Evolutionary conservation across 2,888 invertebrate genomes (phyloP), one percentile per base, ranked within the genome.

Genomic region (Micoletzkya japonica): DNA sequence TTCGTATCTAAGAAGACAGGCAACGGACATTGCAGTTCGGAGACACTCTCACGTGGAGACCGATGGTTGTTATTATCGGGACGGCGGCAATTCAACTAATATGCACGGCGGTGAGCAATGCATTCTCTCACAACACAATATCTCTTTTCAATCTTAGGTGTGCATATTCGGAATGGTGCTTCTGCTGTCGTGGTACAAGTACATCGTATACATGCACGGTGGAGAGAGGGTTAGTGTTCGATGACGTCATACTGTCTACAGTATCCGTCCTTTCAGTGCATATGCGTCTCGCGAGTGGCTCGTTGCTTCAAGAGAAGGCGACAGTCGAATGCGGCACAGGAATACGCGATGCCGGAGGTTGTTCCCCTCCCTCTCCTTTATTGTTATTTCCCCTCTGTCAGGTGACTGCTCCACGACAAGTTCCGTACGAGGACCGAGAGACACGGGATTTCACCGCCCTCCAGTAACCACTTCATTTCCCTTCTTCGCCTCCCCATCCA

Each of bases 171-270:
- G 78, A 26, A 44, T 84, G 39, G 61, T 64, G 14, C 74, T 83
- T 20, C 71, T 77, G 24, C 73, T 76, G 56, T 77, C 75, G 2
- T 83, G 81, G 82, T 77, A 78, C 64, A 76, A 75, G 28, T 83
- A 84, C 73, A 81, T 83, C 66, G 76, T 76, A 58, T 81, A 82
- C 71, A 82, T 82, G 78, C 77, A 78, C 66, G 76, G 74, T 26
- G 70, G 73, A 4, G 74, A 79, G 44, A 70, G 68, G 54, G 70
- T 71, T 20, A 57, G 66, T 37, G 6, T 17, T 37, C 44, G 28
- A 17, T 24, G 2, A 56, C 56, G 10, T 44, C 49, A 44, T 3
- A 50, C 20, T 52, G 24, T 24, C 17, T 14, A 52, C 57, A 1
- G 28, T 20, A 30, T 6, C 49, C n/a, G 28, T 4, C 17, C 57